These are phyloP conservation scores for Pollimyrus isidori DNA, from an alignment of 2,113 vertebrate genomes.

Conservation along the genomic window DNA sequence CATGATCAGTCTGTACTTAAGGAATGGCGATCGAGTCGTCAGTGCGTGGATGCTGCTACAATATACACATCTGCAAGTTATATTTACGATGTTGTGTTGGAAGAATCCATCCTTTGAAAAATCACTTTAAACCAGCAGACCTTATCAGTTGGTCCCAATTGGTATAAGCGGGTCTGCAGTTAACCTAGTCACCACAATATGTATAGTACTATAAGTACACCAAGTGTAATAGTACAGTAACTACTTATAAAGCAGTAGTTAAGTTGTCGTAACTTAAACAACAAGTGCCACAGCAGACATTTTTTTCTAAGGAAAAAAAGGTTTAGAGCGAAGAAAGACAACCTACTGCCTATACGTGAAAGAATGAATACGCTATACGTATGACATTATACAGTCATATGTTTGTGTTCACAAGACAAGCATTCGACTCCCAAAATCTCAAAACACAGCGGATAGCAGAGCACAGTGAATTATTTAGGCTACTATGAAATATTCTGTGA, in stretches of 20 bases:
- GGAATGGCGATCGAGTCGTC: slow-evolving; percentile 19
- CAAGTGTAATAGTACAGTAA: background rate
- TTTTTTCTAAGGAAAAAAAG: background rate
- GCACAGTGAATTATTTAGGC: slow-evolving; percentile 20
- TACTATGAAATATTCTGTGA: background rate
- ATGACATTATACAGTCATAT: background rate
- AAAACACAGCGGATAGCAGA: background rate
- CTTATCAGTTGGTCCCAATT: slow-evolving; percentile 8
- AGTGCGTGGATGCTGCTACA: background rate
- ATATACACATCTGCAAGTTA: background rate
- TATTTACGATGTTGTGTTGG: background rate
- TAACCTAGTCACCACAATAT: background rate
- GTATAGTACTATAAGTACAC: background rate
- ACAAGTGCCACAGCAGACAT: background rate
- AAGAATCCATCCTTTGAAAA: background rate
- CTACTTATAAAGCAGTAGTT: background rate
- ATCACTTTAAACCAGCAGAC: background rate
- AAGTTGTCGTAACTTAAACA: background rate
- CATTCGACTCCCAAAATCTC: background rate
- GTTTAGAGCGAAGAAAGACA: background rate
- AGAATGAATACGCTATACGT: background rate
- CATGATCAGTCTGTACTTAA: slow-evolving; percentile 68
- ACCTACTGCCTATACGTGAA: background rate
- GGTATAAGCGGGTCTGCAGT: background rate
- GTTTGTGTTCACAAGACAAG: background rate